Evolutionary conservation across 2,797 vertebrate species (phyloP).

Genomic region (Cottoperca gobio): DNA sequence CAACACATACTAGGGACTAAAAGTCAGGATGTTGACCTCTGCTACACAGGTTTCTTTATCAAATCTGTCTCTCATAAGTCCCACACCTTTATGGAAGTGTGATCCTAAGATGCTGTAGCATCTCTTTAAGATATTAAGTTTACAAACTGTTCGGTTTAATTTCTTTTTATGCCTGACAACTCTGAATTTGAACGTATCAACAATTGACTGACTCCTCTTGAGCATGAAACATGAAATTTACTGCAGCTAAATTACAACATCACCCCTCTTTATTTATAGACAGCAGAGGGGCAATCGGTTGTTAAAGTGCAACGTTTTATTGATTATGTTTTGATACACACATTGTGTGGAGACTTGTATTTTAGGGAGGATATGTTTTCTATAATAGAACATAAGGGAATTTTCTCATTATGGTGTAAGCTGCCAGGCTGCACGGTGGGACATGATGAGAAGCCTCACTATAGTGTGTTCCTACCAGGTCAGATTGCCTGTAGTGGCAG

Average conservation of each 20-base stretch:
- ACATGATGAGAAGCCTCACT: constrained; percentile 30
- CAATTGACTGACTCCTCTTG: background rate
- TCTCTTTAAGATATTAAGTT: background rate
- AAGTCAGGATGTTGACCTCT: background rate
- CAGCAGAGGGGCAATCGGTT: background rate
- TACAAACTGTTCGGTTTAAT: background rate
- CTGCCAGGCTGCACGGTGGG: constrained; percentile 8
- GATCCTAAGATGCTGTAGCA: background rate
- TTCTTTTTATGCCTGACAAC: constrained; percentile 13
- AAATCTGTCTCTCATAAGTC: background rate
- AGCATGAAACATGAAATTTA: constrained; percentile 9
- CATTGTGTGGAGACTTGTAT: background rate
- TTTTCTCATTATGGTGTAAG: constrained; percentile 14
- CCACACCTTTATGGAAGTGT: background rate
- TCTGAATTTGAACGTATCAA: background rate
- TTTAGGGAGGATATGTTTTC: background rate
- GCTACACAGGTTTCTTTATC: background rate
- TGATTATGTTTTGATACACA: background rate
- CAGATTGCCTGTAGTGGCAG: constrained; percentile 18
- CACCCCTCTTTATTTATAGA: background rate
- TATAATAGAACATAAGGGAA: constrained; percentile 21
- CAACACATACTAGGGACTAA: background rate
- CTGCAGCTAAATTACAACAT: background rate
- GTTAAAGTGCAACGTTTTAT: constrained; percentile 1
- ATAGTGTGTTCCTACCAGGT: constrained; percentile 18